A percentile compares a stretch with the other conserved stretches of the same genome.
These are phyloP conservation scores for Aphelenchoides bicaudatus DNA, from an alignment of 2,888 invertebrate genomes.

Conservation along the genomic window DNA sequence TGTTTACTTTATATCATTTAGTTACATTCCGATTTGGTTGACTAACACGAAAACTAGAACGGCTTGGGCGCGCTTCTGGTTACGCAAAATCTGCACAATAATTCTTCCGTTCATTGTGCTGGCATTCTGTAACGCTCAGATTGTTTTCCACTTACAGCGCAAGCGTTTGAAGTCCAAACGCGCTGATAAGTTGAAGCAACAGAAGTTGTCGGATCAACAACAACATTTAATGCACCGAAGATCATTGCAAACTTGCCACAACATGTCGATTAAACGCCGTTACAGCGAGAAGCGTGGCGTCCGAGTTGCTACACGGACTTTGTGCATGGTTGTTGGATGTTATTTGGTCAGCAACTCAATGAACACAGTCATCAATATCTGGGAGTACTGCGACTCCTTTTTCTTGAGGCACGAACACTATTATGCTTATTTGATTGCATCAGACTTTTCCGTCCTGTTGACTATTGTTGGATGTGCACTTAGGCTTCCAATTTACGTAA, in stretches of 20 bases:
- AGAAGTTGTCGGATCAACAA: background rate
- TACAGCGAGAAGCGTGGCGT: slow-evolving; percentile 47
- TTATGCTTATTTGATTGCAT: slow-evolving; percentile 39
- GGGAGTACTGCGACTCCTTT: slow-evolving; percentile 42
- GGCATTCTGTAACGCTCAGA: slow-evolving; percentile 42
- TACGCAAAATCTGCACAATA: slow-evolving; percentile 39
- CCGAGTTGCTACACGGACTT: slow-evolving; percentile 46
- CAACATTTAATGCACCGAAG: background rate
- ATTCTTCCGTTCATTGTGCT: slow-evolving; percentile 45
- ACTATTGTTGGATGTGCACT: slow-evolving; percentile 47
- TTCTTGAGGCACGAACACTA: slow-evolving; percentile 41
- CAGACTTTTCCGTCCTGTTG: slow-evolving; percentile 45
- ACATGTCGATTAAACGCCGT: no score
- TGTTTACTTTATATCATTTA: slow-evolving; percentile 19
- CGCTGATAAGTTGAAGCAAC: background rate
- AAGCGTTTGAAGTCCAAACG: slow-evolving; percentile 18
- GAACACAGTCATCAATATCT: slow-evolving; percentile 37
- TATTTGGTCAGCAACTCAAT: slow-evolving; percentile 29
- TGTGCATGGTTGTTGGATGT: slow-evolving; percentile 45
- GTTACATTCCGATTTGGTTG: slow-evolving; percentile 31
- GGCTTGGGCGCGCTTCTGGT: slow-evolving; percentile 32
- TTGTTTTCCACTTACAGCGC: slow-evolving; percentile 36
- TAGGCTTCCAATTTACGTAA: slow-evolving; percentile 46
- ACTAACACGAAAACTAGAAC: background rate
- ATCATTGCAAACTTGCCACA: no score